Conservation (phyloP, 53 echinoderm and acorn worm species). For the Stichopus horrens region DNA sequence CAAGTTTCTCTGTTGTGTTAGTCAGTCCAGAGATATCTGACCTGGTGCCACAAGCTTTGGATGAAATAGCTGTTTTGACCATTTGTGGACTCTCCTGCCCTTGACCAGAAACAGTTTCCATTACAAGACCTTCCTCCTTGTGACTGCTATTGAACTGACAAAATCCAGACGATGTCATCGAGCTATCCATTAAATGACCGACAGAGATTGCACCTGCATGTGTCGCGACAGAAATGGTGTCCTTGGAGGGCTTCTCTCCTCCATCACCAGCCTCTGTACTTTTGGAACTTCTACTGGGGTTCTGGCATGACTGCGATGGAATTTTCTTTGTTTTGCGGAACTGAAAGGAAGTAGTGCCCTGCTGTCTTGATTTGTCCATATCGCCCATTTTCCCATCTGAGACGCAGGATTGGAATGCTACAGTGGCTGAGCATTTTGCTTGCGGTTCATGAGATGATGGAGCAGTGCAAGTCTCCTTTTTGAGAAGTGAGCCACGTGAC, state of each 20-base stretch:
- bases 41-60: too few species aligned
- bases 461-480: neutral
- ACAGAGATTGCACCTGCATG: neutral
- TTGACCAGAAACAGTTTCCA: neutral
- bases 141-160: neutral
- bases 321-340: neutral
- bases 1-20: too few species aligned
- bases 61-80: too few species aligned
- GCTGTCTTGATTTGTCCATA: neutral
- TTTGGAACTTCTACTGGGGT: neutral
- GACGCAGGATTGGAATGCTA: neutral
- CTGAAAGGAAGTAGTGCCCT: neutral
- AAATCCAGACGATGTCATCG: neutral
- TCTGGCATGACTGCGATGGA: neutral
- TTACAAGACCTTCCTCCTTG: neutral
- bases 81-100: too few species aligned
- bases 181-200: neutral
- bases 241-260: neutral
- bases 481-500: neutral
- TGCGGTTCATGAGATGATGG: neutral
- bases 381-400: neutral
- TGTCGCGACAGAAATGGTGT: neutral
- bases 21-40: too few species aligned
- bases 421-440: neutral
- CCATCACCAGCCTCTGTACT: neutral